These are phyloP conservation scores for Xenentodon cancila DNA, from an alignment of 2,797 vertebrate species.

Conservation along the genomic window DNA sequence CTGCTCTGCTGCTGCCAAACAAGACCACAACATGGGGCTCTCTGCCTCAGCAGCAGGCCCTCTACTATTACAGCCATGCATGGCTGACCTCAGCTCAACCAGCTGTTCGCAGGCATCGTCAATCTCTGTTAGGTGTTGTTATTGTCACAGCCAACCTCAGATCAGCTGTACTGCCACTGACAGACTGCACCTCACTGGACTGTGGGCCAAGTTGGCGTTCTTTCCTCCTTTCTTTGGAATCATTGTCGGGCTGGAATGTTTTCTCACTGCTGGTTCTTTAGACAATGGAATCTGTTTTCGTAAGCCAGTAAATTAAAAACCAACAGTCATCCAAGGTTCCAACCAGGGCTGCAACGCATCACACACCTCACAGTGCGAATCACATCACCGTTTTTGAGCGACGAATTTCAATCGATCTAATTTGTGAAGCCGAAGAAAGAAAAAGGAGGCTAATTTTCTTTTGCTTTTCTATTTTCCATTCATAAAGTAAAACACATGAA, in stretches of 20 bases:
- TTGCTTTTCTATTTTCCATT: too few species aligned
- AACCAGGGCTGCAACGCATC: too few species aligned
- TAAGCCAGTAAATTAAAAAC: too few species aligned
- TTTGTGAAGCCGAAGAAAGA: too few species aligned
- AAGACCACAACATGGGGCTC: conserved; percentile 74
- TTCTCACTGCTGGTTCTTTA: background rate
- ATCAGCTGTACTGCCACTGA: conserved; percentile 55
- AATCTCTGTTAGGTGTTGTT: conserved; percentile 47
- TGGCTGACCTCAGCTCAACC: conserved; percentile 66
- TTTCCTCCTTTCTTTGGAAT: background rate
- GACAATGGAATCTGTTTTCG: background rate
- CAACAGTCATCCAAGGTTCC: too few species aligned
- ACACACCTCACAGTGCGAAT: too few species aligned
- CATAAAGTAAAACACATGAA: too few species aligned
- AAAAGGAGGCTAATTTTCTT: too few species aligned
- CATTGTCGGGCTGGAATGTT: background rate
- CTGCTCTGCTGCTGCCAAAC: conserved; percentile 71
- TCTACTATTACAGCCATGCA: conserved; percentile 62
- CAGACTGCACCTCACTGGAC: conserved; percentile 11
- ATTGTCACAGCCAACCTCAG: conserved; percentile 57
- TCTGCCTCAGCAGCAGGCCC: conserved; percentile 53
- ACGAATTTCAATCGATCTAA: too few species aligned
- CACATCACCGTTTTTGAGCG: too few species aligned
- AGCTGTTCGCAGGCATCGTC: conserved; percentile 62
- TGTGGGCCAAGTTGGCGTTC: background rate